A percentile compares a stretch with the other conserved stretches of the same genome.
Evolutionary conservation across 2,888 invertebrate species (phyloP).

Genomic region (Campoletis raptor): DNA sequence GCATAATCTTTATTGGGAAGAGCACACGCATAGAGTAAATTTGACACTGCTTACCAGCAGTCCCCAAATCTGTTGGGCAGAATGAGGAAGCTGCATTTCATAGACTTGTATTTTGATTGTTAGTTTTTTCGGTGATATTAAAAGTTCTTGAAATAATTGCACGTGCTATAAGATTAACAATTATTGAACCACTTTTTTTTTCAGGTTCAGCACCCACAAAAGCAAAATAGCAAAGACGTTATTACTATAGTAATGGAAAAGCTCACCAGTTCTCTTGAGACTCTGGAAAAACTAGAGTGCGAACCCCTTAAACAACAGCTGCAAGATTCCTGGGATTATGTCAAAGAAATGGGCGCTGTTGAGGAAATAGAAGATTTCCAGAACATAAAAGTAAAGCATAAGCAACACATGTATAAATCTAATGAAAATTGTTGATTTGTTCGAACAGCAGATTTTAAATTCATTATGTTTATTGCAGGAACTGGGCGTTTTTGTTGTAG

Average conservation of each 20-base stretch:
- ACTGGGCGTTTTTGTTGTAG: slow-evolving; percentile 79
- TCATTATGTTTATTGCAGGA: slow-evolving; percentile 74
- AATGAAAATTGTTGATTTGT: neutral
- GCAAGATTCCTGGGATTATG: slow-evolving; percentile 79
- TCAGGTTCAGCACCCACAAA: slow-evolving; percentile 28
- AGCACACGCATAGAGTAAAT: too few species aligned
- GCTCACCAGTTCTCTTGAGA: slow-evolving; percentile 75
- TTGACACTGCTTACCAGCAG: too few species aligned
- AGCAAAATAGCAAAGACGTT: slow-evolving; percentile 59
- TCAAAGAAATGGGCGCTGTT: slow-evolving; percentile 81
- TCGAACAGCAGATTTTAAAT: neutral
- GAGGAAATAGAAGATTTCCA: slow-evolving; percentile 82
- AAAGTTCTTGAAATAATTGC: neutral
- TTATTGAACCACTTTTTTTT: neutral
- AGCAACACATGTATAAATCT: neutral
- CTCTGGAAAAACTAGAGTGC: slow-evolving; percentile 79
- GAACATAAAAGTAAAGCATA: slow-evolving; percentile 79
- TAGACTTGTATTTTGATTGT: neutral
- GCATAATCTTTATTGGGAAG: too few species aligned
- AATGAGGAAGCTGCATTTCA: too few species aligned
- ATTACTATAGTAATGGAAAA: slow-evolving; percentile 72
- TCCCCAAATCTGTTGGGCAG: too few species aligned
- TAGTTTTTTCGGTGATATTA: neutral
- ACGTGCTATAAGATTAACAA: neutral
- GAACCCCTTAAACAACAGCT: slow-evolving; percentile 79